Evolutionary conservation across 2,797 vertebrate species (phyloP).

Genomic region (Chloroceryle inda): DNA sequence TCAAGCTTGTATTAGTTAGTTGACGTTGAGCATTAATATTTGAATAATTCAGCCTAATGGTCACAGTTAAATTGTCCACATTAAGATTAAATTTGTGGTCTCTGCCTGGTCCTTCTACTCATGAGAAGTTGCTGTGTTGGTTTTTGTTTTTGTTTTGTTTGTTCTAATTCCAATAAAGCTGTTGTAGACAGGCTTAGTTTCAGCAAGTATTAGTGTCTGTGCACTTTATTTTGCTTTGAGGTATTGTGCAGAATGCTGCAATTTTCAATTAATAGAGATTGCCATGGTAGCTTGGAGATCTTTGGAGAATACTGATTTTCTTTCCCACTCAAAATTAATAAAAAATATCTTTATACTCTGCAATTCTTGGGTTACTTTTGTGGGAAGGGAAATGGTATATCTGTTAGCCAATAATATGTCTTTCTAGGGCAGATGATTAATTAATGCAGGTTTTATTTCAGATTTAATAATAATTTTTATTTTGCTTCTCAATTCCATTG

Average conservation of each 20-base stretch:
- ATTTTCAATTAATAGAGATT: conserved; percentile 44
- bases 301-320: conserved; percentile 21
- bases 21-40: background rate
- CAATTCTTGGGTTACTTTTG: background rate
- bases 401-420: background rate
- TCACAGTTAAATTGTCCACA: background rate
- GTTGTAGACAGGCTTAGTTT: background rate
- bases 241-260: background rate
- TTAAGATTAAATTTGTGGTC: background rate
- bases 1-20: background rate
- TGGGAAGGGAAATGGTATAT: background rate
- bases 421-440: conserved; percentile 58
- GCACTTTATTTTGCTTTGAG: conserved; percentile 40
- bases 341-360: background rate
- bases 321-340: background rate
- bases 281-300: background rate
- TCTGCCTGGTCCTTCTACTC: background rate
- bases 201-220: background rate
- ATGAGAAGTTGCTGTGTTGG: background rate
- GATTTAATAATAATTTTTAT: conserved; percentile 66
- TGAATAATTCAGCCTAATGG: background rate
- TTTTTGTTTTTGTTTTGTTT: background rate
- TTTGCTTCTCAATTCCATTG: conserved; percentile 39
- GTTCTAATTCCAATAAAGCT: background rate
- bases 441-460: conserved; percentile 55